These are phyloP conservation scores for Cryptophagus acutangulus DNA, from an alignment of 2,888 invertebrate species.

Conservation along the genomic window DNA sequence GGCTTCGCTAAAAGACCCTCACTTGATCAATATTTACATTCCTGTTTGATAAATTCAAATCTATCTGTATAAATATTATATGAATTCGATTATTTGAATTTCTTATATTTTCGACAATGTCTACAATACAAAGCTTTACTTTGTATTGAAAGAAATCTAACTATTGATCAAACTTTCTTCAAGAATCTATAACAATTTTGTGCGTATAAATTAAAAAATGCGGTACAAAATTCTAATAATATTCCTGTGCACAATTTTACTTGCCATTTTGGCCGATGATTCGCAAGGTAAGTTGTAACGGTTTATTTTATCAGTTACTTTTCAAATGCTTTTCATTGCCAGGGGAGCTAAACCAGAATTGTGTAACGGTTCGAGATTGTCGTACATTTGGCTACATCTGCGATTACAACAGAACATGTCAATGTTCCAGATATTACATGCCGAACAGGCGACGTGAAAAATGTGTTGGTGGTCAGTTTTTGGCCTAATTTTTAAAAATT, in stretches of 20 bases:
- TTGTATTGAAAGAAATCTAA: too few species aligned
- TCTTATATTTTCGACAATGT: too few species aligned
- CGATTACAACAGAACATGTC: constrained; percentile 40
- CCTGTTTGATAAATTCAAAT: too few species aligned
- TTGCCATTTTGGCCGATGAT: background rate
- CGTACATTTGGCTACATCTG: constrained; percentile 42
- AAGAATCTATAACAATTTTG: constrained; percentile 11
- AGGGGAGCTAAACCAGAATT: constrained; percentile 32
- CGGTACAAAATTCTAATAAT: background rate
- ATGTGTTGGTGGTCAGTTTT: constrained; percentile 38
- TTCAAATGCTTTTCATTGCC: constrained; percentile 6
- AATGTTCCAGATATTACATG: constrained; percentile 37
- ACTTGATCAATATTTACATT: too few species aligned
- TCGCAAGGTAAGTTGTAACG: background rate
- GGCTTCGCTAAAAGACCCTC: too few species aligned
- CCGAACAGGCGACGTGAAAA: constrained; percentile 36
- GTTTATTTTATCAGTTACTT: background rate
- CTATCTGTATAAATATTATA: too few species aligned
- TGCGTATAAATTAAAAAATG: too few species aligned
- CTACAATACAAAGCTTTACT: too few species aligned
- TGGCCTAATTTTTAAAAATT: background rate
- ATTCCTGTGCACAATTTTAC: background rate
- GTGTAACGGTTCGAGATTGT: constrained; percentile 33
- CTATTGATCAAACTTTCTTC: constrained; percentile 20
- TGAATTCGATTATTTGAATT: too few species aligned